Base-by-base conservation (phyloP, 30 jellyfish, hydroid and myxozoan species). In the Cassiopea xamachana region DNA sequence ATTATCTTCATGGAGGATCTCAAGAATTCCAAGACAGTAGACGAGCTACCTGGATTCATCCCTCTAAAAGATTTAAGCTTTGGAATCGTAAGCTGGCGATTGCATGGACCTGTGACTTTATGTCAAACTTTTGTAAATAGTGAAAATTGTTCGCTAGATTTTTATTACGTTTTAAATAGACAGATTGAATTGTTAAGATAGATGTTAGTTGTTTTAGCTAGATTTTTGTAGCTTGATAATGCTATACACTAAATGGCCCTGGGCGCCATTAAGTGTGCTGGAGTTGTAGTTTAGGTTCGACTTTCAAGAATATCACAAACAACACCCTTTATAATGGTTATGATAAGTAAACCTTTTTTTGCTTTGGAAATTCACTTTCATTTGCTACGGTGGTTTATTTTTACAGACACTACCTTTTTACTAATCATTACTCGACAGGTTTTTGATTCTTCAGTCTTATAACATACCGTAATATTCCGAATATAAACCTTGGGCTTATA, bases 261-360 rank as follows among this genome's bases (percentile, higher is more conserved):
- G 74, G 43, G 74, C 15, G 74, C 15, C 74, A 64, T 17, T 6
- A 64, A 64, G 74, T 64, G 74, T 64, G 74, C 74, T 64, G 74
- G 74, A 55, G 12, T 55, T 55, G 64, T 55, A 55, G 64, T 55
- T 55, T 6, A 10, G 12, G 12, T 55, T 3, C 64, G 12, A 10
- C 10, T 55, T 55, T 10, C 64, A 55, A 55, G 64, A 55, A 55
- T 55, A 55, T 55, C 64, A 55, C 64, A 55, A 3, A 55, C 64
- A 10, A 6, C 12, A 6, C 64, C 64, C 7, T 10, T 6, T 27
- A 27, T 27, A 27, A 27, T 27, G 39, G 39, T 27, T 0, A 27
- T 27, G 39, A 27, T 55, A 10, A 10, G 64, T 55, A 6, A 3
- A 3, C 64, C 12, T 55, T 55, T 55, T 6, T 6, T 55, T 55